Conservation (phyloP, 92 coral and sea anemone species). For the Siderastrea siderea region DNA sequence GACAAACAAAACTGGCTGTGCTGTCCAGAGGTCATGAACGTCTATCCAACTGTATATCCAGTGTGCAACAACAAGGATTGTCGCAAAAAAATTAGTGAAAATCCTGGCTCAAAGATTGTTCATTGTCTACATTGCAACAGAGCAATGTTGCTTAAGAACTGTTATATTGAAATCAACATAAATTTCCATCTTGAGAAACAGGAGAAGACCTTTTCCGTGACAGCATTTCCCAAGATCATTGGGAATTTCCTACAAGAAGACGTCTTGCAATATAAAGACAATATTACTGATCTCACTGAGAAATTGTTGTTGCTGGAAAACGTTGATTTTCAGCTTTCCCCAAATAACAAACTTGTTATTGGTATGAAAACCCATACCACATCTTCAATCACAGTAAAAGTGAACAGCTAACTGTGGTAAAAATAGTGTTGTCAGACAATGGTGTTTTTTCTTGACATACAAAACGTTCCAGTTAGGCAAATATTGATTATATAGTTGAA, state of each 20-base stretch:
- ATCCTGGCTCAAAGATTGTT: conserved; percentile 48
- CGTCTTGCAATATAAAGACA: conserved; percentile 56
- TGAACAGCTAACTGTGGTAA: conserved; percentile 11
- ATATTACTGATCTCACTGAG: conserved; percentile 8
- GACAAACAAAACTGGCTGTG: conserved; percentile 45
- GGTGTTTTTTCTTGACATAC: not conserved
- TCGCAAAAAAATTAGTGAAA: conserved; percentile 36
- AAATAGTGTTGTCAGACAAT: not conserved
- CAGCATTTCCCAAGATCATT: conserved; percentile 47
- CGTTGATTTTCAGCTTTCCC: conserved; percentile 41
- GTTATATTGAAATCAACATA: conserved; percentile 52
- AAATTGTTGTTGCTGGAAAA: not conserved
- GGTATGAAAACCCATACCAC: conserved; percentile 36
- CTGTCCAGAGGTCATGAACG: conserved; percentile 65
- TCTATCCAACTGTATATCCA: conserved; percentile 50
- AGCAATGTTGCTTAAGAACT: too few relatives aligned
- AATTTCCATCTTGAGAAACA: conserved; percentile 46
- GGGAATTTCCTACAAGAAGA: conserved; percentile 47
- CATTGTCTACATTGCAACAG: conserved; percentile 59
- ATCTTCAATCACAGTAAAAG: not conserved
- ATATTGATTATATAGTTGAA: too few relatives aligned
- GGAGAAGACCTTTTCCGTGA: conserved; percentile 36
- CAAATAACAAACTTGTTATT: conserved; percentile 40
- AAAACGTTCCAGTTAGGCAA: conserved; percentile 27
- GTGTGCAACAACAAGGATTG: conserved; percentile 76